Base-by-base conservation (phyloP, 2,797 vertebrate genomes). In the Poeciliopsis turneri region DNA sequence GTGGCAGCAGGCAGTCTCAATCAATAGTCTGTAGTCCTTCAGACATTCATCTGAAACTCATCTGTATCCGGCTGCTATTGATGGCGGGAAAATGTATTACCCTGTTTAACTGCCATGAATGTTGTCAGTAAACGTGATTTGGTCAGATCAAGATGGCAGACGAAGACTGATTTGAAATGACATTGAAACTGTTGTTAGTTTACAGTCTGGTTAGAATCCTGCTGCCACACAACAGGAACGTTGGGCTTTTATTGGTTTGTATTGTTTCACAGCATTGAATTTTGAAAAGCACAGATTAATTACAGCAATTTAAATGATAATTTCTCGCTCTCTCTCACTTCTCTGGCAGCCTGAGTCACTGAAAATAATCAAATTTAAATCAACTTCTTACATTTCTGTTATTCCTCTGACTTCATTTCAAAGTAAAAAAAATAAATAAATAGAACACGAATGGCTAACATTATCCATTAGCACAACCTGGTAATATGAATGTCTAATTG, bases 11-110 rank as follows among this genome's bases (percentile, higher is more conserved):
- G 16, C 47, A 45, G 64, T 49, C 4, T 46, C 9, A 46, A 79
- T 88, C 78, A 39, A 78, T 88, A 55, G n/a, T 64, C 73, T 68
- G 41, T 75, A 11, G 33, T 36, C 33, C 16, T 39, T 36, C 6
- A 64, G 13, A 59, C 53, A 28, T 74, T 66, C 59, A 77, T 39
- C 49, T 75, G 59, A n/a, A 39, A 66, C 12, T 69, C 74, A 15
- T 46, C 43, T 25, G 74, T 47, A 43, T 45, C 8, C 64, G 16
- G 43, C 57, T n/a, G 36, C 18, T 66, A 66, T 66, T 36, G 8
- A 11, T 57, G 49, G 5, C 64, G 13, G 23, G 70, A 23, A 30
- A 2, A 57, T 75, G 78, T 82, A 66, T 11, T 66, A 2, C 33
- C 2, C 33, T 4, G 6, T 23, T 33, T 66, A 36, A 23, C 9